phyloP scores from a whole-genome alignment of 1,140 invertebrate species.

The Diachasma alloeum region DNA sequence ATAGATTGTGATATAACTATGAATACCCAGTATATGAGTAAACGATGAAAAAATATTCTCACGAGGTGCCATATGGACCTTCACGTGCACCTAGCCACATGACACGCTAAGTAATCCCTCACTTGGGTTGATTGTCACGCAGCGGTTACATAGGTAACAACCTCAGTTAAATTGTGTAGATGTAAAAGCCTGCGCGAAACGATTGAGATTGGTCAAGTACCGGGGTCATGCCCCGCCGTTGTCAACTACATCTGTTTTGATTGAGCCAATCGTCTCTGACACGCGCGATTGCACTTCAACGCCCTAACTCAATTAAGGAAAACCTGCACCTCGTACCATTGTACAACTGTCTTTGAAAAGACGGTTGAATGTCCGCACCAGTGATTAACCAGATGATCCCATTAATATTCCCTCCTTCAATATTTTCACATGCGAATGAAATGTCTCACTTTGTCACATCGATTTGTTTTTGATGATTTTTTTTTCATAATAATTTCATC shows the following conservation, averaged over 20 bases:
- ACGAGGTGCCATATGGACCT: slow-evolving; percentile 1
- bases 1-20: too few relatives aligned
- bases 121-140: not conserved
- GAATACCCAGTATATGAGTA: not conserved
- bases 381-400: too few relatives aligned
- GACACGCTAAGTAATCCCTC: not conserved
- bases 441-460: too few relatives aligned
- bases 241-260: slow-evolving; percentile 7
- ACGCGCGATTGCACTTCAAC: slow-evolving; percentile 4
- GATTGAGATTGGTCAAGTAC: not conserved
- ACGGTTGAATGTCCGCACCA: too few relatives aligned
- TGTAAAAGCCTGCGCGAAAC: not conserved
- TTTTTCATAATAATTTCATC: too few relatives aligned
- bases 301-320: not conserved
- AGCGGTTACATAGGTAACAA: not conserved
- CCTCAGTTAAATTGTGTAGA: not conserved
- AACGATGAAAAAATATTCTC: not conserved
- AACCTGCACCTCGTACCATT: not conserved
- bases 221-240: not conserved
- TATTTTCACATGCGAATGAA: too few relatives aligned
- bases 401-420: too few relatives aligned
- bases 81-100: not conserved
- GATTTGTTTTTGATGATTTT: not conserved
- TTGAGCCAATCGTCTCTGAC: slow-evolving; percentile 5
- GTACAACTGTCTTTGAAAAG: not conserved